Conservation (phyloP, 2,113 vertebrate genomes). For the Parotia lawesii region DNA sequence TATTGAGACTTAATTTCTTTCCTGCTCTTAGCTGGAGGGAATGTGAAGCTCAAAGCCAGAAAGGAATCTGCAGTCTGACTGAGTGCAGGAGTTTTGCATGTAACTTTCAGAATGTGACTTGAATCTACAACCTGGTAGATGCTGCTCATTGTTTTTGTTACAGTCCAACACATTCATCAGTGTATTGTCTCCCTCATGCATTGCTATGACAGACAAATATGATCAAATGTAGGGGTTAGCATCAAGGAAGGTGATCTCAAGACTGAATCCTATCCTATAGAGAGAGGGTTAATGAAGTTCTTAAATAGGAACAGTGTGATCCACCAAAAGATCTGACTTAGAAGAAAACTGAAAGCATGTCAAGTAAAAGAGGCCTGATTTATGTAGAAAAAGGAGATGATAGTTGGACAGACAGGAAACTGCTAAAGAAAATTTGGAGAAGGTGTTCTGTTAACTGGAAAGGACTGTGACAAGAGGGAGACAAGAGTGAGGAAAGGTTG, state of each 20-base stretch:
- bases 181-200: neutral
- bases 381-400: neutral
- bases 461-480: neutral
- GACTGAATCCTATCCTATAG: neutral
- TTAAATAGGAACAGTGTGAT: neutral
- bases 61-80: neutral
- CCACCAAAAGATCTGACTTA: neutral
- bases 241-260: neutral
- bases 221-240: neutral
- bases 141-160: neutral
- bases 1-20: constrained; percentile 54
- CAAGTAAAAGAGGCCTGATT: neutral
- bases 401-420: neutral
- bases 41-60: neutral
- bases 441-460: neutral
- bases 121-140: neutral
- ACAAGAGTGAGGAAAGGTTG: neutral
- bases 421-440: neutral
- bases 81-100: neutral
- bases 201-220: neutral
- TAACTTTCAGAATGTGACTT: neutral
- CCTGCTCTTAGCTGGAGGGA: neutral
- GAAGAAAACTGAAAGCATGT: neutral
- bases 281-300: neutral
- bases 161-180: neutral